phyloP scores from a whole-genome alignment of 2,113 vertebrate genomes.

The Ctenomys sociabilis region DNA sequence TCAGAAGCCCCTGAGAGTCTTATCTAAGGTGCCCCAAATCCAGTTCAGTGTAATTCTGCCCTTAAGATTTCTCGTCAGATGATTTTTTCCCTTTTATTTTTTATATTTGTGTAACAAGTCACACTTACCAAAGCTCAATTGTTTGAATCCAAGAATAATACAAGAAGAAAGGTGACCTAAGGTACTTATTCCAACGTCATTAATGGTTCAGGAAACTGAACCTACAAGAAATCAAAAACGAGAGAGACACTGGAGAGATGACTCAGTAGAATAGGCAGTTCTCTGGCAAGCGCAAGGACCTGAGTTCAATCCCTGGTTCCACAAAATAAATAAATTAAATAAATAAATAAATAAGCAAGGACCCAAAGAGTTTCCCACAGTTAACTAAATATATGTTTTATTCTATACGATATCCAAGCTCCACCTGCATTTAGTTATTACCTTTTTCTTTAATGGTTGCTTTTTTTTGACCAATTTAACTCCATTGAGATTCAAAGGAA shows the following conservation, averaged over 20 bases:
- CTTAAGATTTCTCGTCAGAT: neutral
- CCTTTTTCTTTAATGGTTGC: neutral
- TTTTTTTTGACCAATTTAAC: neutral
- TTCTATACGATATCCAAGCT: slow-evolving; percentile 4
- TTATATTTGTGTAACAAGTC: neutral
- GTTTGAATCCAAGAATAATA: neutral
- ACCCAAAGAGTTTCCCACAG: neutral
- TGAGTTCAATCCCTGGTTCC: too few relatives aligned
- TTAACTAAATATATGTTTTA: neutral
- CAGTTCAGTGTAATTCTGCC: neutral
- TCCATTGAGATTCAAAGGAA: neutral
- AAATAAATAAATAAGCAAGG: neutral
- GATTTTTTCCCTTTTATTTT: neutral
- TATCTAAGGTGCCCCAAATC: neutral
- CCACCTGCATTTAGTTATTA: neutral
- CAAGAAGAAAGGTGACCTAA: neutral
- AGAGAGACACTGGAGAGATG: too few relatives aligned
- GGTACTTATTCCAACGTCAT: neutral
- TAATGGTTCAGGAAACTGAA: neutral
- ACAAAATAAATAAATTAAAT: too few relatives aligned
- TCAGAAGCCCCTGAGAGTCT: neutral
- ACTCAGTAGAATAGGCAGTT: too few relatives aligned
- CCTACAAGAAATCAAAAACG: neutral
- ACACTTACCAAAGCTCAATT: neutral
- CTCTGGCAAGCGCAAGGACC: too few relatives aligned